phyloP scores from a whole-genome alignment of 2,797 vertebrate species.

The Gadopsis marmoratus region DNA sequence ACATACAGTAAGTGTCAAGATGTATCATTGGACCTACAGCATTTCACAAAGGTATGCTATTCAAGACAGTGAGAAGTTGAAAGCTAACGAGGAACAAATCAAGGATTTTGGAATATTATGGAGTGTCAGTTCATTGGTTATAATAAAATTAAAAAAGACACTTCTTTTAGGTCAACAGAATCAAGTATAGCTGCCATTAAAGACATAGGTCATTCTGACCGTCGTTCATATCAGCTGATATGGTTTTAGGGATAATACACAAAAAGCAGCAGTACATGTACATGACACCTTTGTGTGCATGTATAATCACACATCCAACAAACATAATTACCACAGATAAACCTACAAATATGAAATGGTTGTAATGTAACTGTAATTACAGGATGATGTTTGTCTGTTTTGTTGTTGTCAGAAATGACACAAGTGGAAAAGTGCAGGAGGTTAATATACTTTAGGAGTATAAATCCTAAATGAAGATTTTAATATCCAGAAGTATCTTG shows the following conservation, averaged over 20 bases:
- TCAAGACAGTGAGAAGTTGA: neutral
- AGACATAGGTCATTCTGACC: neutral
- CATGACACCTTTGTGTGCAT: neutral
- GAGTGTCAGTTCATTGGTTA: neutral
- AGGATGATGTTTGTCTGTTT: neutral
- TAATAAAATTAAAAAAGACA: accelerated
- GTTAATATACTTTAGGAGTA: neutral
- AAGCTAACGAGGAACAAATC: neutral
- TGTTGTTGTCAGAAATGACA: neutral
- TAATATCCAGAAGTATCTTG: neutral
- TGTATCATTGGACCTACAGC: constrained; percentile 4
- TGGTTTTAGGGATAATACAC: neutral
- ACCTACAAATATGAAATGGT: too few relatives aligned
- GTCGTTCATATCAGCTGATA: neutral
- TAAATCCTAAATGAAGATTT: neutral
- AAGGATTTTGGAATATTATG: neutral
- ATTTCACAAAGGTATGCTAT: neutral
- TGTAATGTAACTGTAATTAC: neutral
- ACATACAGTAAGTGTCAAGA: neutral
- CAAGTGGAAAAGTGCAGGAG: neutral
- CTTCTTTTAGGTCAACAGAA: neutral
- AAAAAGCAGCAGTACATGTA: neutral
- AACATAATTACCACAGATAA: neutral
- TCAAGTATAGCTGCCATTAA: neutral
- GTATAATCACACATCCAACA: neutral